A percentile compares a stretch with the other conserved stretches of the same genome.
Evolutionary conservation across 2,797 vertebrate genomes (phyloP).

Genomic region (Tachyglossus aculeatus): DNA sequence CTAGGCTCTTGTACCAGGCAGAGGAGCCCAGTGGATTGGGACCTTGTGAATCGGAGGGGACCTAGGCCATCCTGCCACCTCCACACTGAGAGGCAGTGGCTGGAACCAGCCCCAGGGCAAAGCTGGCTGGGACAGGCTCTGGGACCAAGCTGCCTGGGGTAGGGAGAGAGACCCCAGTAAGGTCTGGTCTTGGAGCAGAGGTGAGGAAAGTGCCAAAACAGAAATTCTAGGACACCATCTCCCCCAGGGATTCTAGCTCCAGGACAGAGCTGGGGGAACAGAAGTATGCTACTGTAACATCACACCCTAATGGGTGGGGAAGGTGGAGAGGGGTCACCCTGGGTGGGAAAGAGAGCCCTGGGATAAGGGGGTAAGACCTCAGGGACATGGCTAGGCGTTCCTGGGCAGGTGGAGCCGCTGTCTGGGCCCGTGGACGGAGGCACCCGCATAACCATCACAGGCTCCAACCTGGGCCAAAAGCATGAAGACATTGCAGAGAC

Average conservation of each 20-base stretch:
- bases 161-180: background rate
- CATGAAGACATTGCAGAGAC: conserved; percentile 88
- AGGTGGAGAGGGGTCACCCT: conserved; percentile 25
- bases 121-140: background rate
- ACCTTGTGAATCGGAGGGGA: too few species aligned
- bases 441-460: conserved; percentile 89
- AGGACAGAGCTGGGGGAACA: background rate
- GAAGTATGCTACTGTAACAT: background rate
- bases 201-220: background rate
- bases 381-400: too few species aligned
- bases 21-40: too few species aligned
- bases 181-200: background rate
- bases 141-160: background rate
- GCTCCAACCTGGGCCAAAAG: conserved; percentile 95
- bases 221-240: too few species aligned
- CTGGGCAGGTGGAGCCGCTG: conserved; percentile 88
- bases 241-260: background rate
- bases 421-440: conserved; percentile 91
- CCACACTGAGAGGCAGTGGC: background rate
- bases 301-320: background rate
- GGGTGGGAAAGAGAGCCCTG: conserved; percentile 20
- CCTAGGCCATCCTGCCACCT: too few species aligned
- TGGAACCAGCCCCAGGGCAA: conserved; percentile 35
- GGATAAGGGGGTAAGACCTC: conserved; percentile 46
- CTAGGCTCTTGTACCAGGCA: too few species aligned